Conservation (phyloP, 2,113 vertebrate genomes). For the Tetraodon nigroviridis region DNA sequence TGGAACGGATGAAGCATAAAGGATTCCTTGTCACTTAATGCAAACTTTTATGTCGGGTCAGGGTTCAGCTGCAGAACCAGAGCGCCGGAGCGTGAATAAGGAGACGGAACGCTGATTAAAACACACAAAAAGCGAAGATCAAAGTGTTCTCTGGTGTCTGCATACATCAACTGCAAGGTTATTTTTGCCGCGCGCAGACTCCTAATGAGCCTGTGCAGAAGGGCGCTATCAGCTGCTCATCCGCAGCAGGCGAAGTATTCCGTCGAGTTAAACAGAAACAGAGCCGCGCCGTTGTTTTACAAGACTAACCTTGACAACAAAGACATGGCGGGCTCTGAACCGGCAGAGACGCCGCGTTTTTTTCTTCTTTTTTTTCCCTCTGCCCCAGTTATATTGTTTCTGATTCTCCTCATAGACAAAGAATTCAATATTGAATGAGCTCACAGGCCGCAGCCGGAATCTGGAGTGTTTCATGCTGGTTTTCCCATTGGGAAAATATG, state of each 20-base stretch:
- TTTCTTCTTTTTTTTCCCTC: slow-evolving; percentile 34
- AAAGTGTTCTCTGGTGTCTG: slow-evolving; percentile 43
- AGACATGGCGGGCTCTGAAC: slow-evolving; percentile 31
- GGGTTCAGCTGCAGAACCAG: slow-evolving; percentile 39
- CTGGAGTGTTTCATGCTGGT: slow-evolving; percentile 47
- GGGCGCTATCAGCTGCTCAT: slow-evolving; percentile 21
- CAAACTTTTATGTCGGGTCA: neutral
- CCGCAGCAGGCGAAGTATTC: slow-evolving; percentile 6
- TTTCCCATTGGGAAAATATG: slow-evolving; percentile 54
- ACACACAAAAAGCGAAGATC: slow-evolving; percentile 48
- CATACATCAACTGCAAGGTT: slow-evolving; percentile 47
- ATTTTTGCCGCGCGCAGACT: slow-evolving; percentile 29
- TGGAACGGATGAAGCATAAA: neutral
- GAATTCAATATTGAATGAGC: slow-evolving; percentile 51
- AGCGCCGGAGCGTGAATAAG: slow-evolving; percentile 4
- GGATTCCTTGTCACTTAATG: neutral
- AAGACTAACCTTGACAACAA: slow-evolving; percentile 32
- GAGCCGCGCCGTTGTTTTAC: slow-evolving; percentile 34
- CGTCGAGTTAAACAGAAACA: slow-evolving; percentile 31
- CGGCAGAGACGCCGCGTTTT: slow-evolving; percentile 43
- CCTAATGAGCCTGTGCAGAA: slow-evolving; percentile 47
- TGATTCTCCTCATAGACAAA: slow-evolving; percentile 52
- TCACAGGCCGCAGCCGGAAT: slow-evolving; percentile 28
- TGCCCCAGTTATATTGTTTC: slow-evolving; percentile 51
- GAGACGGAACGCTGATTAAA: slow-evolving; percentile 40